Percentiles rank a stretch among this genome's conserved stretches.
Evolutionary conservation across 2,888 invertebrate species (phyloP).

Genomic region (Scotopteryx bipunctaria): DNA sequence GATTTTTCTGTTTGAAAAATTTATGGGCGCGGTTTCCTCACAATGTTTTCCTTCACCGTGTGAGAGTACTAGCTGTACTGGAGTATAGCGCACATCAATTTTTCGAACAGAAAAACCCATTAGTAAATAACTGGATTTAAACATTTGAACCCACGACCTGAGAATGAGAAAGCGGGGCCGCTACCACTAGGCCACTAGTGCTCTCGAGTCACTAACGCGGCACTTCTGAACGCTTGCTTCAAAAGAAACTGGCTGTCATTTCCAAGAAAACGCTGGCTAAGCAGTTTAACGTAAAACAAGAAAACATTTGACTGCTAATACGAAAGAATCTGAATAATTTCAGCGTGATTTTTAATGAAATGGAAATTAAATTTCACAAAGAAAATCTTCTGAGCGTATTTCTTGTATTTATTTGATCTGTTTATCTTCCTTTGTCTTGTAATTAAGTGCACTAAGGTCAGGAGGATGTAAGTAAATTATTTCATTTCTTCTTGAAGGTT

Average conservation of each 20-base stretch:
- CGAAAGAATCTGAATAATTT: slow-evolving; percentile 43
- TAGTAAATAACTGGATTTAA: too few relatives aligned
- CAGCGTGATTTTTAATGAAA: slow-evolving; percentile 45
- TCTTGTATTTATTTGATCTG: slow-evolving; percentile 31
- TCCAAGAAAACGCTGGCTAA: not conserved
- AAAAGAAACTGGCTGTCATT: not conserved
- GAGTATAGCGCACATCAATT: too few relatives aligned
- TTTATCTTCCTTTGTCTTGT: slow-evolving; percentile 34
- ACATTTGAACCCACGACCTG: too few relatives aligned
- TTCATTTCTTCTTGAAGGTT: not conserved
- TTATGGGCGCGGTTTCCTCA: too few relatives aligned
- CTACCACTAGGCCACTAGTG: too few relatives aligned
- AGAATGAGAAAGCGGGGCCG: not conserved
- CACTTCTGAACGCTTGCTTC: too few relatives aligned
- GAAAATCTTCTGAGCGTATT: slow-evolving; percentile 28
- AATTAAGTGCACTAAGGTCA: slow-evolving; percentile 32
- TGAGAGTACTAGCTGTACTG: too few relatives aligned
- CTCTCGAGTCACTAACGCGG: too few relatives aligned
- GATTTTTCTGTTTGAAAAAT: too few relatives aligned
- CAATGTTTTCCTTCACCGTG: too few relatives aligned
- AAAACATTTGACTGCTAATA: slow-evolving; percentile 25
- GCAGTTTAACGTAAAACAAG: slow-evolving; percentile 4
- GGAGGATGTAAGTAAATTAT: not conserved
- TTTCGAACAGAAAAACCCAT: too few relatives aligned
- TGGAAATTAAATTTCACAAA: slow-evolving; percentile 43